Evolutionary conservation across 1,140 invertebrate species (phyloP).

Genomic region (Zaprionus africanus): DNA sequence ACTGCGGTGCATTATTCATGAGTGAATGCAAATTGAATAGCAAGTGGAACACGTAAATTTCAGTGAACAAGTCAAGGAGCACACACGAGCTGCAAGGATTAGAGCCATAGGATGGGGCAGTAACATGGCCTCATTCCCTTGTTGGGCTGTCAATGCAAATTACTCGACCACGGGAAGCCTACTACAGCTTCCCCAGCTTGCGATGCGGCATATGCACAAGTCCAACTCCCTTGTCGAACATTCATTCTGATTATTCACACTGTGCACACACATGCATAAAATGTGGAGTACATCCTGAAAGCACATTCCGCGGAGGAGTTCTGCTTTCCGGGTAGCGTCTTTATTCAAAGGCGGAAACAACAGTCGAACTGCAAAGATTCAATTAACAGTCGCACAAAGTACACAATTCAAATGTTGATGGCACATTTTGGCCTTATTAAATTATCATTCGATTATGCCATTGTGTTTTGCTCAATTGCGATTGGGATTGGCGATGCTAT

Average conservation of each 20-base stretch:
- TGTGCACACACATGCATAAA: constrained; percentile 1
- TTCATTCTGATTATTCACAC: constrained; percentile 83
- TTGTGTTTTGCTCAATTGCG: constrained; percentile 72
- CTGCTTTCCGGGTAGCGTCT: constrained; percentile 22
- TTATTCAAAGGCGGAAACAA: constrained; percentile 30
- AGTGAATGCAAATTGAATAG: constrained; percentile 82
- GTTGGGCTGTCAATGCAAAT: constrained; percentile 63
- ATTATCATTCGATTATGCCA: constrained; percentile 83
- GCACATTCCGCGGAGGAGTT: constrained; percentile 20
- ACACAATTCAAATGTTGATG: constrained; percentile 80
- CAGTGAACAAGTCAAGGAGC: constrained; percentile 27
- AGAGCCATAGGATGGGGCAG: not conserved
- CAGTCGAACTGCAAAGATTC: constrained; percentile 56
- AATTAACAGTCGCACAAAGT: constrained; percentile 60
- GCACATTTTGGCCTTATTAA: constrained; percentile 77
- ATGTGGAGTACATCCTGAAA: not conserved
- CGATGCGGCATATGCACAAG: constrained; percentile 51
- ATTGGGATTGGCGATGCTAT: constrained; percentile 30
- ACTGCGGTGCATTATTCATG: constrained; percentile 74
- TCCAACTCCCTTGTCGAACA: constrained; percentile 76
- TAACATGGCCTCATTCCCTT: constrained; percentile 39
- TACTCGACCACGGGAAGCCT: constrained; percentile 38
- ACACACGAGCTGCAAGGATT: not conserved
- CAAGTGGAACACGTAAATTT: constrained; percentile 62
- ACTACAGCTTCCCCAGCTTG: not conserved